These are phyloP conservation scores for Semicossyphus pulcher DNA, from an alignment of 2,113 vertebrate species.

Conservation along the genomic window DNA sequence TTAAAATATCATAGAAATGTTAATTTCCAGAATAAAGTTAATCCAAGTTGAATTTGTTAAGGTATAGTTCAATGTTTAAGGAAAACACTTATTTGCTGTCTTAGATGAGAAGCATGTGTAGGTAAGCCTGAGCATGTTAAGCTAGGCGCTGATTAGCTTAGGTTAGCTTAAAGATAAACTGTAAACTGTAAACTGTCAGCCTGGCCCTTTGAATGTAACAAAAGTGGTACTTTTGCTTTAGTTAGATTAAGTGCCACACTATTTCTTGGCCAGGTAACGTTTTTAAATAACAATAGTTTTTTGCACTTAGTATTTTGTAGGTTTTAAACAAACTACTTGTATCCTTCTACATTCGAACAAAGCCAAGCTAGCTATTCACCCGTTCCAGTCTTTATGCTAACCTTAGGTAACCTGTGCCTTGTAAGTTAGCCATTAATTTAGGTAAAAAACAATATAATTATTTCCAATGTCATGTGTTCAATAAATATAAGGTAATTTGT, in stretches of 20 bases:
- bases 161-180: not conserved
- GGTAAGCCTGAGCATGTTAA: not conserved
- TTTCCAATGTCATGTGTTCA: too few species aligned
- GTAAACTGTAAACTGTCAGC: not conserved
- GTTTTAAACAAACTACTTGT: too few species aligned
- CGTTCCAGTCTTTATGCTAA: not conserved
- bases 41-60: not conserved
- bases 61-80: too few species aligned
- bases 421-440: too few species aligned
- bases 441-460: too few species aligned
- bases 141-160: not conserved
- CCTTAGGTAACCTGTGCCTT: not conserved
- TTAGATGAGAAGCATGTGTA: not conserved
- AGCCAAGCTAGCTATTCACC: too few species aligned
- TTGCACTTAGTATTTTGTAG: too few species aligned
- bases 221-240: not conserved
- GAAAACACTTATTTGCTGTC: not conserved
- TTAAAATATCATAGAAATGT: not conserved
- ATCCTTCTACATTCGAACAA: too few species aligned
- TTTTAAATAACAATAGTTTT: too few species aligned
- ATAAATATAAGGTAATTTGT: too few species aligned
- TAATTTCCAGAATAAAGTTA: not conserved
- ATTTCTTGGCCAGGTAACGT: not conserved
- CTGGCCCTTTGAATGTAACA: not conserved
- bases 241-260: not conserved